Conservation (phyloP, 2,797 vertebrate species). For the Rhinogobio ventralis region DNA sequence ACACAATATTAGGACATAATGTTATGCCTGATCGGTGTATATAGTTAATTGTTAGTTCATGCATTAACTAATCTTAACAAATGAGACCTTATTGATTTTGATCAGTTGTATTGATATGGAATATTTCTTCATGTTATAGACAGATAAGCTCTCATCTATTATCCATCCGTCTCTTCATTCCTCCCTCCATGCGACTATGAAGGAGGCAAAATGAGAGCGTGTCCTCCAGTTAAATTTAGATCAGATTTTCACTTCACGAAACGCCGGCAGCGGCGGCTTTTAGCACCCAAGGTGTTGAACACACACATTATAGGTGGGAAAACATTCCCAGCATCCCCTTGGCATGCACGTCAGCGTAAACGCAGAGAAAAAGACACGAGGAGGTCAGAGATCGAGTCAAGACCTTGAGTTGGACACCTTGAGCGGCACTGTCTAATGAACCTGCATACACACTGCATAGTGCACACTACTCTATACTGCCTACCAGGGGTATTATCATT, state of each 20-base stretch:
- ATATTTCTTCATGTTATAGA: conserved; percentile 4
- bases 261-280: conserved; percentile 69
- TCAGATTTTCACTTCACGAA: conserved; percentile 57
- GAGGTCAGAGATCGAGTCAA: conserved; percentile 46
- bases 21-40: too few species aligned
- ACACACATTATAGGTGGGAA: conserved; percentile 66
- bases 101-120: not conserved
- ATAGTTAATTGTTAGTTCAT: too few species aligned
- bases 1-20: too few species aligned
- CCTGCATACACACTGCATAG: not conserved
- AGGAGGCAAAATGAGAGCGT: conserved; percentile 37
- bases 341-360: conserved; percentile 39
- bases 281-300: conserved; percentile 69
- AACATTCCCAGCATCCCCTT: conserved; percentile 57
- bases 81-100: not conserved
- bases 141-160: not conserved
- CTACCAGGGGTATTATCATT: not conserved
- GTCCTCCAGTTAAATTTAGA: conserved; percentile 59
- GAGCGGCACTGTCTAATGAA: not conserved
- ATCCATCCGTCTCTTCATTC: not conserved
- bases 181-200: not conserved
- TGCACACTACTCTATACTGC: not conserved
- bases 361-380: conserved; percentile 37
- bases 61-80: too few species aligned
- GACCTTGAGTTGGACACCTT: conserved; percentile 25